These are phyloP conservation scores for Sebastes minor DNA, from an alignment of 2,797 vertebrate genomes.

Conservation along the genomic window DNA sequence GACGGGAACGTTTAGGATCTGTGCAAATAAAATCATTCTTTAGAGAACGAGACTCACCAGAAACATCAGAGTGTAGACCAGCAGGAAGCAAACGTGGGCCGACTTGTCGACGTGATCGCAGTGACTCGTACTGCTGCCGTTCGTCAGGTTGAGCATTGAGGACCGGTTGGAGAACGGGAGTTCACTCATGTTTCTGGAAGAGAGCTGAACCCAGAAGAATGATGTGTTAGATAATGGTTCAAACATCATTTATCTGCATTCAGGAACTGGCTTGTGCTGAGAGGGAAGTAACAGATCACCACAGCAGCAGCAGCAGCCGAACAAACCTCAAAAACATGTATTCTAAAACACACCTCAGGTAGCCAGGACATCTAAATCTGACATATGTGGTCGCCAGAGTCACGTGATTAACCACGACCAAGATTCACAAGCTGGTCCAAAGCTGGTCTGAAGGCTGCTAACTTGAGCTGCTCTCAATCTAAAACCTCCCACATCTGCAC, in stretches of 20 bases:
- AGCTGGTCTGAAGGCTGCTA: not conserved
- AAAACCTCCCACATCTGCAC: too few relatives aligned
- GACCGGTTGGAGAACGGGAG: not conserved
- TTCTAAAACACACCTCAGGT: not conserved
- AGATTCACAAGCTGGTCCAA: not conserved
- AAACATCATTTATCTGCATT: not conserved
- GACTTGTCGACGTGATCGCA: not conserved
- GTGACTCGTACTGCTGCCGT: rapidly evolving
- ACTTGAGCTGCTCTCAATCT: too few relatives aligned
- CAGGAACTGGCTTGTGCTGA: not conserved
- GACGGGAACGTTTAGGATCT: not conserved
- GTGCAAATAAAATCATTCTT: not conserved
- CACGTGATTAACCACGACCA: not conserved
- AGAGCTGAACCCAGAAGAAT: not conserved
- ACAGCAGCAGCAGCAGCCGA: not conserved
- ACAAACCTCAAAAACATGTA: not conserved
- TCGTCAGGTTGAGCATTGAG: not conserved
- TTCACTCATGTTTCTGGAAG: not conserved
- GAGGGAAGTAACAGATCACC: not conserved
- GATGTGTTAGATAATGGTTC: not conserved
- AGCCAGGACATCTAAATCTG: not conserved
- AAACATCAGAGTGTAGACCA: conserved; percentile 68
- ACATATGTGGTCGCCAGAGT: not conserved
- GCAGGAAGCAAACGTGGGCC: conserved; percentile 32
- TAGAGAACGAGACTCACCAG: conserved; percentile 44